Conservation (phyloP, 2,113 vertebrate genomes). For the Plestiodon gilberti region DNA sequence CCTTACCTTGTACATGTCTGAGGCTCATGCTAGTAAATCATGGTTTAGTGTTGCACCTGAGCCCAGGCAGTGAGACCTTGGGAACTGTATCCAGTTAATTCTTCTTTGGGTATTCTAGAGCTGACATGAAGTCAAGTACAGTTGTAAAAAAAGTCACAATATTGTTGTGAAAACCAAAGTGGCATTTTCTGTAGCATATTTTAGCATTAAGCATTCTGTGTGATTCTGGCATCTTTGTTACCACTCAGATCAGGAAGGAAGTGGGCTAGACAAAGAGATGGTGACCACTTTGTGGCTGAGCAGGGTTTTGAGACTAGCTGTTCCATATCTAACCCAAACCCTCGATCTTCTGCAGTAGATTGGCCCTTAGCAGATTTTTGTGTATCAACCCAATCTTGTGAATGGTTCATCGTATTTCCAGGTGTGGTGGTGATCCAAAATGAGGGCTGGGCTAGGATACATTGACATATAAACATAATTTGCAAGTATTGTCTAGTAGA, state of each 20-base stretch:
- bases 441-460: background rate
- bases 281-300: background rate
- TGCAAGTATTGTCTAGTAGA: no score
- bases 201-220: background rate
- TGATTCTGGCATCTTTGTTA: background rate
- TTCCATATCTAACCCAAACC: background rate
- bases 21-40: no score
- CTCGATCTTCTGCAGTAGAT: background rate
- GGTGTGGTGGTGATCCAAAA: background rate
- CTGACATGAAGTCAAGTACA: background rate
- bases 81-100: background rate
- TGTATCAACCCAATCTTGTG: background rate
- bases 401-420: background rate
- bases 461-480: no score
- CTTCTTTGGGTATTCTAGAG: background rate
- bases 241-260: background rate
- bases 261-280: background rate
- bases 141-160: background rate
- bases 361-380: background rate
- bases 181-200: background rate
- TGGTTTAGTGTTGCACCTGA: no score
- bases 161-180: background rate
- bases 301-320: background rate
- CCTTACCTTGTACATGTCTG: no score
- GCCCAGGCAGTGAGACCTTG: background rate